Evolutionary conservation across 2,113 vertebrate species (phyloP), one percentile per base, ranked within the genome.

Genomic region (Emydura subglobosa): DNA sequence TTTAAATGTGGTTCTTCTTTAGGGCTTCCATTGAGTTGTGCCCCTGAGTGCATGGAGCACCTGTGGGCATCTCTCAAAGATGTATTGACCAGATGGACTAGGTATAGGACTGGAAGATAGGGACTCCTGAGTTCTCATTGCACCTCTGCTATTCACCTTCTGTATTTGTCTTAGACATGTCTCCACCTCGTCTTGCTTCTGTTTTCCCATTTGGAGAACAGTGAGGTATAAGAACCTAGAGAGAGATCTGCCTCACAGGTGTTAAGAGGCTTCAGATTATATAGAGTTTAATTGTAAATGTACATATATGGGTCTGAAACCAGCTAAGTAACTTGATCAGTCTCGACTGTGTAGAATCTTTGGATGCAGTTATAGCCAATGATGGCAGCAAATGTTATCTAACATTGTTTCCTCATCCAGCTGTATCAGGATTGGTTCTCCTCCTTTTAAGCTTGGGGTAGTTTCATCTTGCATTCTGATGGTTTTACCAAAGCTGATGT

Each of bases 401-500:
- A 29, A 59, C 81, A 5, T 74, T 96, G 94, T 96, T 93, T 85
- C n/a, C n/a, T 93, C 85, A 83, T 55, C 51, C 90, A 84, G 83
- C 2, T 49, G 91, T 89, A 29, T 74, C 85, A 13, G 82, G 51
- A 59, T 88, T 93, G 92, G 29, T 34, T 91, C 93, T 88, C 80
- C 49, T 92, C 6, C 74, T 93, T 47, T 91, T 49, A 78, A 72
- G 82, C 25, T 61, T 2, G 2, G 89, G 57, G 68, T 89, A 44
- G 86, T 82, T 16, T 65, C 61, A 84, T 79, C 13, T 2, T 82
- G 89, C 76, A 84, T 89, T 82, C 39, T 84, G 79, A 51, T 74
- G 6, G 16, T 53, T 53, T 53, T 53, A 53, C 51, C 51, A 53
- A 53, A 17, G 16, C 16, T 53, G 21, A 51, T 44, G 13, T 1